Conservation (phyloP, 2,888 invertebrate genomes). For the Nomada ferruginata region DNA sequence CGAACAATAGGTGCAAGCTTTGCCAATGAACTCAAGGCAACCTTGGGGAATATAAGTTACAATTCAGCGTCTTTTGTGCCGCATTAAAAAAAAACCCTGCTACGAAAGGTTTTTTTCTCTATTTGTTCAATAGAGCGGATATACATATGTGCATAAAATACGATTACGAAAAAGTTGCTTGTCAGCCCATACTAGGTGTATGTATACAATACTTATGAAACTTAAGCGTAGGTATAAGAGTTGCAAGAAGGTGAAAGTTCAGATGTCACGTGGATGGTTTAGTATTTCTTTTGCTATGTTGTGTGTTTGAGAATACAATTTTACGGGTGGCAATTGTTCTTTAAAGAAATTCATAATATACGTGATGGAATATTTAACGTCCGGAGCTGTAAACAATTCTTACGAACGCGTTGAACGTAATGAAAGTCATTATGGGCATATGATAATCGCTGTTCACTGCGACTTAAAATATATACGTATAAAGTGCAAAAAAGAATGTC, state of each 20-base stretch:
- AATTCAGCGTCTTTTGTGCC: constrained; percentile 41
- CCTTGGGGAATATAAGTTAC: constrained; percentile 40
- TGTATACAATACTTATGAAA: background rate
- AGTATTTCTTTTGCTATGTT: too few relatives aligned
- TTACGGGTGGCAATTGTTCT: background rate
- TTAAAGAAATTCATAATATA: background rate
- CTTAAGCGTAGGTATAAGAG: background rate
- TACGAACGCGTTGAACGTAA: background rate
- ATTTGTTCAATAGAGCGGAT: background rate
- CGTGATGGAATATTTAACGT: background rate
- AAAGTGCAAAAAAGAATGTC: too few relatives aligned
- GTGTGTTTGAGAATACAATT: background rate
- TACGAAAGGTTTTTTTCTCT: background rate
- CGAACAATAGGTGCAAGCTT: constrained; percentile 48
- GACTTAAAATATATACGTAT: background rate
- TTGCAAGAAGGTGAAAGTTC: background rate
- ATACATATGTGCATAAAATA: background rate
- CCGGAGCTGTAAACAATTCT: background rate
- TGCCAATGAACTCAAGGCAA: constrained; percentile 59
- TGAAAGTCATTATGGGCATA: background rate
- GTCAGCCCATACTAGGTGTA: background rate
- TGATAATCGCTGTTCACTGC: background rate
- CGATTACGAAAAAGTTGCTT: background rate
- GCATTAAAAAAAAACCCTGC: background rate
- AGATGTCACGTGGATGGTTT: too few relatives aligned